Conservation (phyloP, 1,140 invertebrate genomes). For the Anoplophora glabripennis region DNA sequence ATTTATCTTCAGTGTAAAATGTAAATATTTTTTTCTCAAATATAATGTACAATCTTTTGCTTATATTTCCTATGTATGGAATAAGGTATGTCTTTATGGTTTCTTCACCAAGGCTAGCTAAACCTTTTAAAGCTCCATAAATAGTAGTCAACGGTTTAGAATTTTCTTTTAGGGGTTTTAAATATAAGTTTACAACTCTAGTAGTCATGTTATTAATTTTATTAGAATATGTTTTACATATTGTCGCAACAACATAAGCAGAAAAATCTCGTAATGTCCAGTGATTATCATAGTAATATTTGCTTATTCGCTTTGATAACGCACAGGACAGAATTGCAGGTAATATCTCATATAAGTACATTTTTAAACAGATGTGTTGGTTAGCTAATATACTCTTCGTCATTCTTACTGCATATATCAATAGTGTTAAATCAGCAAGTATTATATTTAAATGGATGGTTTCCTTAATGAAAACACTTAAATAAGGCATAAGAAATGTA, state of each 20-base stretch:
- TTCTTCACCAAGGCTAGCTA: slow-evolving; percentile 33
- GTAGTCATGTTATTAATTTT: slow-evolving; percentile 31
- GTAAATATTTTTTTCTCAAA: slow-evolving; percentile 20
- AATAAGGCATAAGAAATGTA: slow-evolving; percentile 27
- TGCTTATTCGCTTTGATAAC: slow-evolving; percentile 32
- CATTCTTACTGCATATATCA: slow-evolving; percentile 36
- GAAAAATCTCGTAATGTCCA: slow-evolving; percentile 38
- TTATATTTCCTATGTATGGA: slow-evolving; percentile 20
- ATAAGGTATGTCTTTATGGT: slow-evolving; percentile 25
- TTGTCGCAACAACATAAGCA: slow-evolving; percentile 24
- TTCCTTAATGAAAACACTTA: slow-evolving; percentile 31
- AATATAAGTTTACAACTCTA: slow-evolving; percentile 28
- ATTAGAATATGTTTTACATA: slow-evolving; percentile 29
- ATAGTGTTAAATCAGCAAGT: slow-evolving; percentile 31
- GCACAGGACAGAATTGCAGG: slow-evolving; percentile 32
- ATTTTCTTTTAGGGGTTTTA: slow-evolving; percentile 24
- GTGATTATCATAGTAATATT: slow-evolving; percentile 36
- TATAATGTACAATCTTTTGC: slow-evolving; percentile 24
- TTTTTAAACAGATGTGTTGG: slow-evolving; percentile 23
- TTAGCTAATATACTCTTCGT: slow-evolving; percentile 32
- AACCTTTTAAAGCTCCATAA: slow-evolving; percentile 35
- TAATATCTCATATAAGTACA: slow-evolving; percentile 27
- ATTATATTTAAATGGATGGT: slow-evolving; percentile 31
- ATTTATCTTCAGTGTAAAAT: slow-evolving; percentile 12
- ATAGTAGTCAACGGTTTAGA: slow-evolving; percentile 27